A percentile compares a stretch with the other conserved stretches of the same genome.
Evolutionary conservation across 2,888 invertebrate species (phyloP).

Genomic region (Trissolcus brochymenae): DNA sequence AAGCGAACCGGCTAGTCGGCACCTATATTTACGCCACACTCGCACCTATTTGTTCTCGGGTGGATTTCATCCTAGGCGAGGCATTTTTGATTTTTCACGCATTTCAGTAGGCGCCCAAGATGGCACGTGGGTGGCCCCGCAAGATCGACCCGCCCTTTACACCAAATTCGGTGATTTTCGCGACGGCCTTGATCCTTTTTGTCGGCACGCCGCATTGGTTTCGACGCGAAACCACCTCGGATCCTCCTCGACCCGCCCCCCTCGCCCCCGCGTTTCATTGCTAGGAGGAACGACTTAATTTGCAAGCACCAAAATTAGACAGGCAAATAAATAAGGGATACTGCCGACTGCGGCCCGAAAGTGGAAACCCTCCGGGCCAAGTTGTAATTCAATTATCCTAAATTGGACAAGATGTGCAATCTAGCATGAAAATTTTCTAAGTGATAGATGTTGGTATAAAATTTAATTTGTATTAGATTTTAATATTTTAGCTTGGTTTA

Average conservation of each 20-base stretch:
- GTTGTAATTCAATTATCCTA: slow-evolving; percentile 9
- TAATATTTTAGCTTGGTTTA: not conserved
- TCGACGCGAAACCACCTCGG: slow-evolving; percentile 18
- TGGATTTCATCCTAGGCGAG: slow-evolving; percentile 60
- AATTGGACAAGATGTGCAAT: not conserved
- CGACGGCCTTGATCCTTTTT: slow-evolving; percentile 43
- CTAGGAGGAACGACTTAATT: slow-evolving; percentile 39
- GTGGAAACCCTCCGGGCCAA: slow-evolving; percentile 10
- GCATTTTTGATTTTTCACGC: slow-evolving; percentile 73
- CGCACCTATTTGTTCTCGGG: slow-evolving; percentile 65
- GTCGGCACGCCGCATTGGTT: slow-evolving; percentile 30
- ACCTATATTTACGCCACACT: slow-evolving; percentile 56
- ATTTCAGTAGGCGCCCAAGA: slow-evolving; percentile 60
- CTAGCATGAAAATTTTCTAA: not conserved
- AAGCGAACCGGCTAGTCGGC: slow-evolving; percentile 52
- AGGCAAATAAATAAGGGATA: slow-evolving; percentile 34
- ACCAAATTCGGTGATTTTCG: slow-evolving; percentile 48
- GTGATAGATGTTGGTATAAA: too few relatives aligned
- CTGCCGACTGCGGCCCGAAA: slow-evolving; percentile 21
- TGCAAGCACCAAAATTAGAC: slow-evolving; percentile 37
- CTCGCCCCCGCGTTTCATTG: slow-evolving; percentile 13
- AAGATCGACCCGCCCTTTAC: slow-evolving; percentile 31
- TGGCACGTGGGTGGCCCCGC: slow-evolving; percentile 53
- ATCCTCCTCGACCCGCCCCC: not conserved
- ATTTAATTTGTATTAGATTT: too few relatives aligned